phyloP scores from a whole-genome alignment of 2,113 vertebrate genomes.

The Rhinolophus ferrumequinum region DNA sequence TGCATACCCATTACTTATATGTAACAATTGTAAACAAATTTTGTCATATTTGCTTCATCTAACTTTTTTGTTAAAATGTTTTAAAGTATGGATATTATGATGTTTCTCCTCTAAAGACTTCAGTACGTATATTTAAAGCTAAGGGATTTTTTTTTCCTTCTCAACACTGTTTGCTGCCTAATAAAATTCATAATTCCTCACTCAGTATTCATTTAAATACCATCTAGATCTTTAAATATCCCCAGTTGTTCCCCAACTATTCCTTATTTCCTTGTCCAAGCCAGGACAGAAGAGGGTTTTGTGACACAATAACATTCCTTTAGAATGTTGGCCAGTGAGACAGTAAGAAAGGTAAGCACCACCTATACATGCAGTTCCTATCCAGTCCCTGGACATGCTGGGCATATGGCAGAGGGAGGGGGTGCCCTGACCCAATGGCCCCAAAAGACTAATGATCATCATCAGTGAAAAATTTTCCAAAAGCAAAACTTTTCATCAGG shows the following conservation, averaged over 20 bases:
- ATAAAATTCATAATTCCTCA: neutral
- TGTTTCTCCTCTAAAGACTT: neutral
- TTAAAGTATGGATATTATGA: slow-evolving; percentile 10
- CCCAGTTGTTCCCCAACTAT: neutral
- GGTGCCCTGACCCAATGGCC: neutral
- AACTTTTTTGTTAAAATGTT: neutral
- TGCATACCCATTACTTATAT: neutral
- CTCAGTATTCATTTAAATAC: neutral
- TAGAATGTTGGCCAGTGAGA: neutral
- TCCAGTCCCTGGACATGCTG: neutral
- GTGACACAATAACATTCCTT: neutral
- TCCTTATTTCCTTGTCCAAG: neutral
- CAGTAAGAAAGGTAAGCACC: neutral
- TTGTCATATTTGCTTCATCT: neutral
- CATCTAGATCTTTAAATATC: neutral
- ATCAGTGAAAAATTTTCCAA: neutral
- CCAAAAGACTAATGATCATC: neutral
- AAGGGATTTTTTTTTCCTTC: neutral
- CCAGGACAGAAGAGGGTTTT: neutral
- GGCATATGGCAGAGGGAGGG: neutral
- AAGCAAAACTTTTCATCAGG: neutral
- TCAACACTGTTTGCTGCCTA: neutral
- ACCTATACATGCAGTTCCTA: neutral
- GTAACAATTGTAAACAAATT: neutral
- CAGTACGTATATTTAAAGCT: neutral